Evolutionary conservation across 2,797 vertebrate genomes (phyloP), one percentile per base, ranked within the genome.

Genomic region (Lindbergichthys nudifrons): DNA sequence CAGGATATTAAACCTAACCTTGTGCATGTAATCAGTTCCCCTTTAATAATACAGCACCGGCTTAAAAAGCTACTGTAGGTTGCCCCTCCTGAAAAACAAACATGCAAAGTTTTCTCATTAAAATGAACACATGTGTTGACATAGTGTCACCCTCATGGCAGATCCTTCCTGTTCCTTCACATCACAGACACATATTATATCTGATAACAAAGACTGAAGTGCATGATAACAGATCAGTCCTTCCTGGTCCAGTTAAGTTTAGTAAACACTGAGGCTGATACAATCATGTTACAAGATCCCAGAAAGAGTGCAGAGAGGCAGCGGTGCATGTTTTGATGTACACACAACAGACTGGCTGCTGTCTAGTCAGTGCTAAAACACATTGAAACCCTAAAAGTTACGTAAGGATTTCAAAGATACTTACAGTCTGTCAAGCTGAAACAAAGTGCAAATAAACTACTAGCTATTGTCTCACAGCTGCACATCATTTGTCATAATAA

Each of bases 251-350:
- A 30, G 50, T 16, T 39, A 59, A 47, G 47, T 77, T 80, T 64
- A 58, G 63, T 52, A 70, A 87, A 82, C 69, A 83, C 1, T 0
- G 41, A 70, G 54, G 47, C n/a, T 23, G 79, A 80, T 70, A 32
- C 45, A 36, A 41, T 69, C 18, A 0, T 57, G 74, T 59, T 50
- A 59, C 21, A 16, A 6, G 48, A 86, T 62, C 8, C 54, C 14
- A 79, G 47, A 60, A 43, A 58, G 52, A 71, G 57, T 6, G 36
- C 32, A 10, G 45, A 61, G 14, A 43, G 19, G 18, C 39, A 64
- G 64, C 43, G 16, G 12, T 15, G 23, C 12, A 70, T 54, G 42
- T 41, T 47, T 46, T 50, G 10, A 23, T 48, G 16, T 13, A 60
- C 53, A 18, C 36, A 67, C 3, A 62, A 58, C 0, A 53, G 5